Evolutionary conservation across 2,113 vertebrate genomes (phyloP), one percentile per base, ranked within the genome.

Genomic region (Cryptotis parvus): DNA sequence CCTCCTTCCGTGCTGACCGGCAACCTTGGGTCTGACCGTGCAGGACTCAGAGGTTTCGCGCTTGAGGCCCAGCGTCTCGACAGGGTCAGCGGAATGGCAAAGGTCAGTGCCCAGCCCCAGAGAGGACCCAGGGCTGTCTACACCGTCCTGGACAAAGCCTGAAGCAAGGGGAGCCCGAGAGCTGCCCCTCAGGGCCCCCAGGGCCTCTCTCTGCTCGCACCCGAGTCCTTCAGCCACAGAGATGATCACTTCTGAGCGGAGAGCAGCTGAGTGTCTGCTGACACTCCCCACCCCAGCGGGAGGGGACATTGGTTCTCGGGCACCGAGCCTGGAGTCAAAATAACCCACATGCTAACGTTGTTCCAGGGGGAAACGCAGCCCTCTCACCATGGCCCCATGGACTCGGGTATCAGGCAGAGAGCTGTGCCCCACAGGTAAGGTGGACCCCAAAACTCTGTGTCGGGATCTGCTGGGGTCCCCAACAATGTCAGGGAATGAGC

Each of bases 41-140:
- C 76, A 93, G 96, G 94, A 96, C 96, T 96, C 94, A 97, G 79
- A 92, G 58, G 69, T 65, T 78, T 77, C 52, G 26, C 76, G 76
- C 35, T 61, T 81, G 8, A 6, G 80, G 61, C 66, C 31, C 24
- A 31, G 69, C 52, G 35, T 91, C 29, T 22, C 12, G 29, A 16
- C 24, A 8, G n/a, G 24, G 49, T 9, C 14, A 41, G 80, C 24
- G 49, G 33, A 72, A 24, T 29, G n/a, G n/a, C n/a, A 29, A 58
- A 16, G 22, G 29, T 43, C 24, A 7, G n/a, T 41, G 39, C n/a
- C 49, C 22, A 16, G 12, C 18, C n/a, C n/a, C 15, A 6, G 76
- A 82, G 22, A 0, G 15, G 43, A 7, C 18, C 55, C 84, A 55
- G 35, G 37, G 41, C n/a, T 61, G 49, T 52, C 49, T 52, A 10